Evolutionary conservation across 2,113 vertebrate species (phyloP), one percentile per base, ranked within the genome.

Genomic region (Coptodon bakossiorum): DNA sequence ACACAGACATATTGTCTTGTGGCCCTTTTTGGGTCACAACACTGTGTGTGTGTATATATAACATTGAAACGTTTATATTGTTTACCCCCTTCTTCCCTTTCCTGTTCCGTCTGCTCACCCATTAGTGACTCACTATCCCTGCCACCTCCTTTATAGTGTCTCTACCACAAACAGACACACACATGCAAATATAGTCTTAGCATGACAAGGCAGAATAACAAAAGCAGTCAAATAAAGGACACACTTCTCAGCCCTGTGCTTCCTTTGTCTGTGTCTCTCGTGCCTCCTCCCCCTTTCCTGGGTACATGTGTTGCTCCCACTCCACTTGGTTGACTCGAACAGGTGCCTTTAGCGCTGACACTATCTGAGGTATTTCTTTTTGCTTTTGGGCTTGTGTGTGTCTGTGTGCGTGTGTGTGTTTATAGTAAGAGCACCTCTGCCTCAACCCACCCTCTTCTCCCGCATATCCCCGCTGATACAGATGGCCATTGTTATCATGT

Each of bases 401-500:
- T 91, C 86, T 92, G 84, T 95, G 24, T 57, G 56, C 85, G 53
- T 59, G 9, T 86, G 81, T 91, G 88, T 92, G 86, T 95, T 95
- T 94, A 93, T 92, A 93, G 94, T 96, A 96, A 96, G 91, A 93
- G 86, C 97, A 92, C 96, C 94, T 91, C 90, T 82, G 94, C 16
- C 94, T 63, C 50, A 53, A 27, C 59, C 71, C 61, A 71, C 71
- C 87, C 96, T 94, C 96, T 95, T 93, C 94, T 95, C 95, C 95
- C 93, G 96, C 96, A 89, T 78, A 92, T 94, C 96, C 96, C 95
- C 82, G 94, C 96, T 96, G 78, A 90, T 94, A 97, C 97, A 97
- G 97, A 98, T 98, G 97, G 97, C 97, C 97, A 97, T 97, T 98
- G 97, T 98, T 97, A 96, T 97, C 97, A 97, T 97, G 97, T 97